Percentiles rank a stretch among this genome's conserved stretches.
Conservation (phyloP, 2,888 invertebrate species). For the Empis stercorea region DNA sequence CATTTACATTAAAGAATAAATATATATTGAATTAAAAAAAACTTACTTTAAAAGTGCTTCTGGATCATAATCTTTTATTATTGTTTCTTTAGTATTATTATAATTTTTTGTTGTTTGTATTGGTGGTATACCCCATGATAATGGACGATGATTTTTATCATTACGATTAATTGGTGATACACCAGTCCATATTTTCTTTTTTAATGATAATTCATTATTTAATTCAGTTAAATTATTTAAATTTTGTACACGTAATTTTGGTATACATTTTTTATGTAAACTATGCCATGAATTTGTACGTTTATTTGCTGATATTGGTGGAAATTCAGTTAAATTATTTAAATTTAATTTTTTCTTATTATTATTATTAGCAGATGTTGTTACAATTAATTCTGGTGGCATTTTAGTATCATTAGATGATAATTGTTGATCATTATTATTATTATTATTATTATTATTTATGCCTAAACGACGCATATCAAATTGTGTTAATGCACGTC, state of each 20-base stretch:
- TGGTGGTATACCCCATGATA: slow-evolving; percentile 55
- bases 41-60: slow-evolving; percentile 45
- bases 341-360: slow-evolving; percentile 2
- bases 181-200: slow-evolving; percentile 65
- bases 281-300: slow-evolving; percentile 35
- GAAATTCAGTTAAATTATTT: slow-evolving; percentile 16
- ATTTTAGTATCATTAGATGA: slow-evolving; percentile 20
- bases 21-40: too few species aligned
- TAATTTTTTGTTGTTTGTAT: too few species aligned
- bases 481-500: slow-evolving; percentile 27
- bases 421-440: slow-evolving; percentile 19
- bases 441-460: slow-evolving; percentile 25
- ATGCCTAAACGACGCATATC: slow-evolving; percentile 24
- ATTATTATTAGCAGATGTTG: slow-evolving; percentile 24
- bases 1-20: too few species aligned
- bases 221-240: slow-evolving; percentile 1
- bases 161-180: slow-evolving; percentile 30
- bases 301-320: slow-evolving; percentile 17
- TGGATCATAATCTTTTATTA: slow-evolving; percentile 39
- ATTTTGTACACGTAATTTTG: slow-evolving; percentile 15
- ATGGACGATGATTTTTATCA: slow-evolving; percentile 31
- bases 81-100: slow-evolving; percentile 27
- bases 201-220: slow-evolving; percentile 40
- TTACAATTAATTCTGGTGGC: slow-evolving; percentile 39
- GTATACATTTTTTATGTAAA: slow-evolving; percentile 21